These are phyloP conservation scores for Siniperca knerii DNA, from an alignment of 2,113 vertebrate species.

Conservation along the genomic window DNA sequence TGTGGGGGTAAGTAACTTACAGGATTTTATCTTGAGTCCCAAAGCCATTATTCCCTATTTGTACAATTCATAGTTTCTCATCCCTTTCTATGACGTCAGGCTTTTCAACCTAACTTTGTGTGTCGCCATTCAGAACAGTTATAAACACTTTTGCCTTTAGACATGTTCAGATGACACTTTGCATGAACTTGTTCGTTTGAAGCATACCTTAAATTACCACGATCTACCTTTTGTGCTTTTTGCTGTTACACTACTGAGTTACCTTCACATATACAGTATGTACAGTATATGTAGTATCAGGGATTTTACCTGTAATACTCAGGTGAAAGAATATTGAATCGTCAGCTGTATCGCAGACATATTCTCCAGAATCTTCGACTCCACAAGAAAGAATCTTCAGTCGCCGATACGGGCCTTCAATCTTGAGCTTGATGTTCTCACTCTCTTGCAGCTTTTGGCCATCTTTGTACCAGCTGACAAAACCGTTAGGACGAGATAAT, in stretches of 20 bases:
- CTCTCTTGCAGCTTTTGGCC: constrained; percentile 88
- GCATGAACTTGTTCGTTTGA: background rate
- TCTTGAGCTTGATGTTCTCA: constrained; percentile 85
- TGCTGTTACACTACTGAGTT: background rate
- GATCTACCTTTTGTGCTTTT: background rate
- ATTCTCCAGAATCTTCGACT: constrained; percentile 89
- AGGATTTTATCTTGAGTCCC: background rate
- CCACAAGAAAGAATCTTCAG: constrained; percentile 87
- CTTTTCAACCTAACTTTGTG: background rate
- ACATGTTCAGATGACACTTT: background rate
- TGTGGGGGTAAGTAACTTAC: background rate
- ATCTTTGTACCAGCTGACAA: constrained; percentile 91
- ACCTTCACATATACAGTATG: background rate
- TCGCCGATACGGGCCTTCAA: constrained; percentile 83
- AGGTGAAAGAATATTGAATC: constrained; percentile 92
- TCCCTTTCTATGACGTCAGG: too few species aligned
- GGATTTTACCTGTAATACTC: constrained; percentile 88
- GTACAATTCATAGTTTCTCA: too few species aligned
- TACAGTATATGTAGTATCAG: background rate
- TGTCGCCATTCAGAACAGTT: background rate
- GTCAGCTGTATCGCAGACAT: constrained; percentile 90
- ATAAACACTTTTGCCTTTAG: background rate
- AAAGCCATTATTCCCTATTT: background rate
- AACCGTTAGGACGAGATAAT: constrained; percentile 84
- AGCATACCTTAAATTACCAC: background rate